Conservation (phyloP, 2,113 vertebrate genomes). For the Circaetus cinerascens region DNA sequence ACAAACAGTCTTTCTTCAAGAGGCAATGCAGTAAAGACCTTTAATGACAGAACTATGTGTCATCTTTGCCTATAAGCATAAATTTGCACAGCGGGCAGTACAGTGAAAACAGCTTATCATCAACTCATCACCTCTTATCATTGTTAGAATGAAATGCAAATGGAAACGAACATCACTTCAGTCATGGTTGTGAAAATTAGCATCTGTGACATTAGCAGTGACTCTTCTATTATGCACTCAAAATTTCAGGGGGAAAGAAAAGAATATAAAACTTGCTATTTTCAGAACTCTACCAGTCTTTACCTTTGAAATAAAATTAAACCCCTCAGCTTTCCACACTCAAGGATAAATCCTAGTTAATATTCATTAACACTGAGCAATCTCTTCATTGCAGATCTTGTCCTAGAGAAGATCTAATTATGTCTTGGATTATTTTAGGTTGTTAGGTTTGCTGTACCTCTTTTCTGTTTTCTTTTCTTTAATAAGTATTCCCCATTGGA, state of each 20-base stretch:
- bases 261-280: constrained; percentile 34
- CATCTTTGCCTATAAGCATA: constrained; percentile 75
- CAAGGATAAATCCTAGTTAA: constrained; percentile 60
- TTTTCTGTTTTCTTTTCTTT: constrained; percentile 6
- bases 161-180: constrained; percentile 69
- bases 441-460: neutral
- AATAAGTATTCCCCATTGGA: neutral
- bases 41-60: constrained; percentile 74
- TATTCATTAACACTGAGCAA: constrained; percentile 54
- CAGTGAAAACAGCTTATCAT: constrained; percentile 73
- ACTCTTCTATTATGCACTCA: constrained; percentile 64
- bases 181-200: constrained; percentile 72
- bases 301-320: constrained; percentile 58
- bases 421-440: neutral
- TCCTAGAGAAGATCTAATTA: constrained; percentile 42
- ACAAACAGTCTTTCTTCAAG: constrained; percentile 58
- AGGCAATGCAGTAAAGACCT: constrained; percentile 52
- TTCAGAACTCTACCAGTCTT: constrained; percentile 40
- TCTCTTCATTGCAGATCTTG: constrained; percentile 22
- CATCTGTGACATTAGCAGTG: constrained; percentile 67
- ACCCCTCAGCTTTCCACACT: constrained; percentile 24
- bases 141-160: constrained; percentile 74
- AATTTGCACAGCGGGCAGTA: constrained; percentile 74
- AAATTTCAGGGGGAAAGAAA: constrained; percentile 54
- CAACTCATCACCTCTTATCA: constrained; percentile 75